Evolutionary conservation across 2,888 invertebrate species (phyloP), one percentile per base, ranked within the genome.

Genomic region (Thelaira solivaga): DNA sequence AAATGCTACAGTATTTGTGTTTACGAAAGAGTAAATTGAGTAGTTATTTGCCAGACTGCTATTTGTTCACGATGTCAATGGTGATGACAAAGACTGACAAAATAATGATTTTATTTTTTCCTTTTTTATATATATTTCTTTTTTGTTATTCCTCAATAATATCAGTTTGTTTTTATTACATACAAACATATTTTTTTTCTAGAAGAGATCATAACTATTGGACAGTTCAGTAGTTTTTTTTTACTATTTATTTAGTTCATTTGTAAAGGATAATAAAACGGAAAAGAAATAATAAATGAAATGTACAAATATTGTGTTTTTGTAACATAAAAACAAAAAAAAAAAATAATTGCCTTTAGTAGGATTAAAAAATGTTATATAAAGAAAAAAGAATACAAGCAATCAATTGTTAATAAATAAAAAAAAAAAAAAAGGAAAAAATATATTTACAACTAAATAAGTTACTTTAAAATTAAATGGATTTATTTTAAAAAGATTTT

Each of bases 101-200:
- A 49, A 47, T 72, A 74, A 78, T 78, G 78, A 78, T 69, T 78
- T 78, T 78, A 74, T 69, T 69, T 78, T 74, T 74, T 74, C n/a
- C n/a, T n/a, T n/a, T n/a, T n/a, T n/a, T n/a, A n/a, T n/a, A n/a
- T n/a, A n/a, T n/a, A n/a, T n/a, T n/a, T n/a, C n/a, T n/a, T n/a
- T n/a, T n/a, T n/a, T n/a, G n/a, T n/a, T n/a, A n/a, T n/a, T n/a
- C n/a, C 69, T 65, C 69, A 78, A 78, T 53, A 69, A 67, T 20
- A 72, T 20, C 45, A 47, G 47, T 20, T 22, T 53, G 13, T 34
- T 43, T 29, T 24, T 13, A 10, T 4, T 6, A 6, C 22, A 11
- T 61, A 16, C 31, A 4, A 22, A 31, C 13, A 26, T 45, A 2
- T 11, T 45, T 45, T 45, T 36, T 41, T 53, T 36, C 10, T 26